These are phyloP conservation scores for Rattus rattus DNA, from an alignment of 2,113 vertebrate genomes.

Conservation along the genomic window DNA sequence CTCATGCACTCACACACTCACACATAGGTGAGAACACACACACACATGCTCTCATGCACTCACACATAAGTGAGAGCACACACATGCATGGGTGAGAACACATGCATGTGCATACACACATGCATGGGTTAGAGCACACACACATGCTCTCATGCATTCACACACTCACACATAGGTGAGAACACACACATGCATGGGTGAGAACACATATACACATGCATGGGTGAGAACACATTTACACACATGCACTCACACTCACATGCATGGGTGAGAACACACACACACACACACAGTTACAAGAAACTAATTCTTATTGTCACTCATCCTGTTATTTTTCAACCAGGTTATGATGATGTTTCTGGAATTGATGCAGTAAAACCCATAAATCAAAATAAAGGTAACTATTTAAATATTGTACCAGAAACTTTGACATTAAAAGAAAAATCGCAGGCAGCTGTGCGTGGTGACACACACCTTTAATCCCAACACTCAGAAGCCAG, in stretches of 20 bases:
- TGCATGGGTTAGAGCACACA: neutral
- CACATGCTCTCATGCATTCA: neutral
- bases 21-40: too few relatives aligned
- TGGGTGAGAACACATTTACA: neutral
- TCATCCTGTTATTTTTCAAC: conserved; percentile 74
- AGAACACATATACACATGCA: rapidly evolving
- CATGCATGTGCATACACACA: too few relatives aligned
- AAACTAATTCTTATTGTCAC: neutral
- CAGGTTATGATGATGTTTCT: conserved; percentile 83
- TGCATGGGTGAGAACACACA: neutral
- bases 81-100: too few relatives aligned
- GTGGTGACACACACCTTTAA: neutral
- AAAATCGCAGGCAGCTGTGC: neutral
- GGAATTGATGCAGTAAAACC: conserved; percentile 85
- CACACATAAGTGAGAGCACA: too few relatives aligned
- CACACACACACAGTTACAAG: neutral
- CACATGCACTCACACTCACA: neutral
- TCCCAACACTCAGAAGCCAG: neutral
- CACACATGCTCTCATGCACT: too few relatives aligned
- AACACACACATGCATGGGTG: neutral
- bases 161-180: neutral
- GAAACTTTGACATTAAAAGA: neutral
- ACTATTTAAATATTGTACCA: conserved; percentile 58
- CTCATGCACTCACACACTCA: too few relatives aligned
- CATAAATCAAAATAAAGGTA: conserved; percentile 88